Conservation (phyloP, 2,888 invertebrate genomes). For the Conus canariensis region DNA sequence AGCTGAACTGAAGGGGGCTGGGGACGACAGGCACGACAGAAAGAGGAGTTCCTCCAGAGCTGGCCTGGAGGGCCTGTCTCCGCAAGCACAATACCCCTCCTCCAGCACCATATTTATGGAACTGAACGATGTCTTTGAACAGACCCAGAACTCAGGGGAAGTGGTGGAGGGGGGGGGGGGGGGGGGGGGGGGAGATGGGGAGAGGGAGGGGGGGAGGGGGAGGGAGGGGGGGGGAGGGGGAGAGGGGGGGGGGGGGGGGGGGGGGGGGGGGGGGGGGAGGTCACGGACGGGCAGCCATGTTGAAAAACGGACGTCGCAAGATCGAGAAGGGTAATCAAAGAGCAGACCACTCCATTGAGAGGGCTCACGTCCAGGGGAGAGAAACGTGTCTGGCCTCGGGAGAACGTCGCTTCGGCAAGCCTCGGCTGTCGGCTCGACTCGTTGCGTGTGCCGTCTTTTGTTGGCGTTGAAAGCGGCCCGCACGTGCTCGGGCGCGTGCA, state of each 20-base stretch:
- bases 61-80: too few relatives aligned
- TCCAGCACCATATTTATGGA: not conserved
- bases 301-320: constrained; percentile 6
- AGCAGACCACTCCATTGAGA: constrained; percentile 33
- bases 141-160: not conserved
- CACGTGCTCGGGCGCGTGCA: constrained; percentile 35
- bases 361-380: constrained; percentile 22
- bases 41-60: not conserved
- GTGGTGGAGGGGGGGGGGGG: too few relatives aligned
- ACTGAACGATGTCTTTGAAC: constrained; percentile 6
- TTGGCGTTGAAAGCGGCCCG: constrained; percentile 33
- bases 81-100: too few relatives aligned
- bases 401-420: not conserved
- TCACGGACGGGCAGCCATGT: not conserved
- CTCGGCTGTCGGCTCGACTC: not conserved
- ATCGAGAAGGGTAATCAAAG: constrained; percentile 38
- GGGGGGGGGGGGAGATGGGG: too few relatives aligned
- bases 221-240: too few relatives aligned
- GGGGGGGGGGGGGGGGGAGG: not conserved
- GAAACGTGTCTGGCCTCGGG: constrained; percentile 38
- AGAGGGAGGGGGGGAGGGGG: too few relatives aligned
- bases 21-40: not conserved
- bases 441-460: constrained; percentile 39
- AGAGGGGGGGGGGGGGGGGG: too few relatives aligned
- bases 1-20: not conserved